Evolutionary conservation across 1,140 invertebrate species (phyloP), one percentile per base, ranked within the genome.

Genomic region (Mercenaria mercenaria): DNA sequence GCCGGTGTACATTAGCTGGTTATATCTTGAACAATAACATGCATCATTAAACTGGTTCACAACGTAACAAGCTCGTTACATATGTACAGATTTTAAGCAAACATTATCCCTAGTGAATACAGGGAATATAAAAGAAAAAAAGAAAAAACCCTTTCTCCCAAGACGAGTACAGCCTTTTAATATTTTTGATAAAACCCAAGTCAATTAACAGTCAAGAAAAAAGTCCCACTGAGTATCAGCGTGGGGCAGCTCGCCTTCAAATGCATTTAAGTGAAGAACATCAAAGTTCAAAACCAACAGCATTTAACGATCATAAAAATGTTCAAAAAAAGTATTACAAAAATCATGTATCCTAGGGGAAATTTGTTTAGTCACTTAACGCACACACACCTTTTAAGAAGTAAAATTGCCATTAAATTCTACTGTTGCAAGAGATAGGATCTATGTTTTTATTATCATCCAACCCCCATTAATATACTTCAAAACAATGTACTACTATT

Each of bases 241-340:
- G n/a, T 26, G 74, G 43, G 41, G 26, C 43, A 50, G 15, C 41
- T 52, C 29, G 74, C 20, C 47, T 77, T 77, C 74, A 77, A 77
- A 77, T 34, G 29, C n/a, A 2, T 77, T 52, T 50, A 50, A 77
- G 29, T 10, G 74, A 15, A 52, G 50, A 50, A 77, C 74, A 77
- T 77, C 74, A 77, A 77, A 77, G 74, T 77, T 32, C 74, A 52
- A 52, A 77, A 72, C 67, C 8, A 39, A 47, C 20, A 77, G 41
- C 41, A 47, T 77, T 50, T 77, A 77, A 77, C n/a, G 74, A 77
- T 50, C 74, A 50, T 50, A 52, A 32, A 50, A 77, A 34, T 29
- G 13, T 72, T 72, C 23, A 15, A 37, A 72, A 72, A 72, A 39
- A 41, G 10, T n/a, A 72, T 39, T 39, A 13, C n/a, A 34, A 74